Evolutionary conservation across 2,888 invertebrate genomes (phyloP), one percentile per base, ranked within the genome.

Genomic region (Anodontia alba): DNA sequence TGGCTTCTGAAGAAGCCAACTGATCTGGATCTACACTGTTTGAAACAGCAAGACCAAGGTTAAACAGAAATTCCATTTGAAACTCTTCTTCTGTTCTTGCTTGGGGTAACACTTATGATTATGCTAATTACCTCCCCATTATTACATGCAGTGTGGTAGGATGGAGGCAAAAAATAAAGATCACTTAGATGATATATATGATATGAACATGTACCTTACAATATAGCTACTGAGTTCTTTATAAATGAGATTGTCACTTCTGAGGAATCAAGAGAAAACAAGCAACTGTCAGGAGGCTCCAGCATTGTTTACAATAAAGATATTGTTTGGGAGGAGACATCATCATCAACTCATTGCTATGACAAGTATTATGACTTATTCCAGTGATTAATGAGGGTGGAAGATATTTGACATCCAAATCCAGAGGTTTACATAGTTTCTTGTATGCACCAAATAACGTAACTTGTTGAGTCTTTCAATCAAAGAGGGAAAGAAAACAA

Each of bases 191-290:
- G n/a, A n/a, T n/a, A n/a, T n/a, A n/a, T n/a, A n/a, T n/a, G n/a
- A n/a, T n/a, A n/a, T n/a, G n/a, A n/a, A n/a, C n/a, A n/a, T n/a
- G n/a, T n/a, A n/a, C n/a, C n/a, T n/a, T n/a, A n/a, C n/a, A n/a
- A n/a, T n/a, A n/a, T n/a, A n/a, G n/a, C n/a, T n/a, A n/a, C n/a
- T n/a, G n/a, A n/a, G n/a, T n/a, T n/a, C n/a, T n/a, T n/a, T n/a
- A n/a, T n/a, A n/a, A n/a, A 62, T 62, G 62, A 62, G 33, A 20
- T 20, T 33, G 62, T 62, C 33, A 62, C 62, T 62, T 62, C 62
- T 29, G 31, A 62, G 31, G 33, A 3, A 33, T 8, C 23, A 2
- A 33, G 33, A 62, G 1, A 33, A 15, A 33, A 62, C 31, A 33
- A 62, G 62, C 33, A 62, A 33, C 62, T 20, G 10, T 62, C 62